A percentile compares a stretch with the other conserved stretches of the same genome.
Conservation (phyloP, 35 echinoderm and acorn worm genomes). For the Strongylocentrotus purpuratus region DNA sequence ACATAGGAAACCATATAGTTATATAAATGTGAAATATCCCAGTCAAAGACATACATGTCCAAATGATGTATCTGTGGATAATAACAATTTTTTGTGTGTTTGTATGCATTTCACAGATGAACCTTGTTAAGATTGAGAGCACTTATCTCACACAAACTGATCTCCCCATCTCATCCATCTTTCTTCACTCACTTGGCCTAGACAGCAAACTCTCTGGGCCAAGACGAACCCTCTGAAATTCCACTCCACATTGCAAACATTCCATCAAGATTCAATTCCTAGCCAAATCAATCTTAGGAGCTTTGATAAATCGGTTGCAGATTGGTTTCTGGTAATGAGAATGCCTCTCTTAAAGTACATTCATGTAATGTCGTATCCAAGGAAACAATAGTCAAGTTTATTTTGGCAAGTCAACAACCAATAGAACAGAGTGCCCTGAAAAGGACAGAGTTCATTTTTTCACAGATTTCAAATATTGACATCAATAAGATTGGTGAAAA, state of each 20-base stretch:
- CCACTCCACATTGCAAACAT: not conserved
- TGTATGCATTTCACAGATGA: not conserved
- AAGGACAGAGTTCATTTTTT: too few species aligned
- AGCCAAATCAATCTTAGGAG: not conserved
- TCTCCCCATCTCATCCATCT: not conserved
- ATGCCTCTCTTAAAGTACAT: not conserved
- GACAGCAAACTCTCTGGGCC: not conserved
- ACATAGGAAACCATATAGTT: too few species aligned
- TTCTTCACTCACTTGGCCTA: not conserved
- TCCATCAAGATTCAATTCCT: not conserved
- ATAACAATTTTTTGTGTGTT: not conserved
- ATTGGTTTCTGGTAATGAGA: not conserved
- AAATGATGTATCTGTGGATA: not conserved
- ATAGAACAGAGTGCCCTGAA: too few species aligned
- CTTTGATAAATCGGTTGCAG: not conserved
- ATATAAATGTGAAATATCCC: too few species aligned
- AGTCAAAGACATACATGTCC: too few species aligned
- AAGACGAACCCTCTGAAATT: not conserved
- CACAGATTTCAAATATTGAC: too few species aligned
- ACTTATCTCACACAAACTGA: not conserved
- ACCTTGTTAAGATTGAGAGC: not conserved
- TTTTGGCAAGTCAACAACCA: too few species aligned
- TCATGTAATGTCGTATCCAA: too few species aligned
- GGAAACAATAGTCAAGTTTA: too few species aligned
- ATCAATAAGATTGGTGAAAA: too few species aligned